These are phyloP conservation scores for Temnothorax nylanderi DNA, from an alignment of 1,140 invertebrate species.

Conservation along the genomic window DNA sequence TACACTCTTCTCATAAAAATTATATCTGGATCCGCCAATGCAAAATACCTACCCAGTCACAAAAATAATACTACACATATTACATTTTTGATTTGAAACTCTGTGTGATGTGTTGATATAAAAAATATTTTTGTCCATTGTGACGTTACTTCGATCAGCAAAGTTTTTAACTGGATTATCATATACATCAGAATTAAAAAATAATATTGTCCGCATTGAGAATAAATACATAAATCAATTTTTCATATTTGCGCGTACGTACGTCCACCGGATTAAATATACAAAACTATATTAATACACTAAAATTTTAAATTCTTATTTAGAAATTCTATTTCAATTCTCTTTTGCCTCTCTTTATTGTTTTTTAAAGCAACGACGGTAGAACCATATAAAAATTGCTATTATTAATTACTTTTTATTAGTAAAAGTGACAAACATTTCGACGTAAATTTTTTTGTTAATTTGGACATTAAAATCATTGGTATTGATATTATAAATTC, in stretches of 20 bases:
- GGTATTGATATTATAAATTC: conserved; percentile 26
- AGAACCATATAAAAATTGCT: conserved; percentile 8
- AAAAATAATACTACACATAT: conserved; percentile 9
- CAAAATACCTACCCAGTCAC: conserved; percentile 4
- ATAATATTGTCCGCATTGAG: conserved; percentile 26
- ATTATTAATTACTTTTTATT: neutral
- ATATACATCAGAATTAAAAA: neutral
- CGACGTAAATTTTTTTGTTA: neutral
- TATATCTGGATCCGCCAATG: conserved; percentile 14
- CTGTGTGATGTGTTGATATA: neutral
- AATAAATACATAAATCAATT: conserved; percentile 34
- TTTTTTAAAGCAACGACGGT: neutral
- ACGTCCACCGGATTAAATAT: neutral
- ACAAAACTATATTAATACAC: neutral
- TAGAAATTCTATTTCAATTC: conserved; percentile 7
- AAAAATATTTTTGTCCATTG: neutral
- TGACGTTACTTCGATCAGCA: neutral
- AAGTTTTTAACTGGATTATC: neutral
- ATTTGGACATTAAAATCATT: neutral
- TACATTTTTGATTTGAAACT: conserved; percentile 2
- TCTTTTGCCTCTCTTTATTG: conserved; percentile 6
- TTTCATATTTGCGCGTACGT: neutral
- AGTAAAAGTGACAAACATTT: conserved; percentile 7
- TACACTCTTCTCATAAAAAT: neutral
- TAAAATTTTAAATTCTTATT: conserved; percentile 22